Conservation (phyloP, 2,888 invertebrate species). For the Rhabditophanes sp. region DNA sequence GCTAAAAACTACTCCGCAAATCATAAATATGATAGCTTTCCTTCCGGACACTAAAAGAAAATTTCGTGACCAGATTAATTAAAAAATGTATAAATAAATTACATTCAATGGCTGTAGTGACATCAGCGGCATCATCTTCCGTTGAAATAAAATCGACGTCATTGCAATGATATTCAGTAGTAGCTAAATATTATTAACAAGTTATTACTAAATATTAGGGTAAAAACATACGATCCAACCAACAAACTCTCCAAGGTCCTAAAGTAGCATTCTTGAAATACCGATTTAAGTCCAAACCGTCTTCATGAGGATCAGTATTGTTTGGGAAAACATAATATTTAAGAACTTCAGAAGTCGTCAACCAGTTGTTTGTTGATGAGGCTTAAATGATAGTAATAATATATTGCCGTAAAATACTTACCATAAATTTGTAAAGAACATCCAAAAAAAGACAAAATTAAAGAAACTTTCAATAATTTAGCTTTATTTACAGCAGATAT, state of each 20-base stretch:
- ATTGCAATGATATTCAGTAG: constrained; percentile 28
- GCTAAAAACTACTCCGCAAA: constrained; percentile 20
- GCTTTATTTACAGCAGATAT: too few relatives aligned
- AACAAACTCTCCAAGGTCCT: constrained; percentile 42
- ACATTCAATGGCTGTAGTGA: constrained; percentile 40
- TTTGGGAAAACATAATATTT: constrained; percentile 39
- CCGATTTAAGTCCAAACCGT: constrained; percentile 9
- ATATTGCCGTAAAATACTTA: constrained; percentile 9
- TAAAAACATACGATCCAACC: constrained; percentile 33
- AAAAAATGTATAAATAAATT: constrained; percentile 5
- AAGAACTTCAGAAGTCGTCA: constrained; percentile 42
- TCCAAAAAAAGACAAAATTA: constrained; percentile 18
- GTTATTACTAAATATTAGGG: not conserved
- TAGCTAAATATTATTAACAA: constrained; percentile 16
- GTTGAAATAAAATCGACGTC: constrained; percentile 21
- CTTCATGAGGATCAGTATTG: constrained; percentile 19
- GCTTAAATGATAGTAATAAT: constrained; percentile 13
- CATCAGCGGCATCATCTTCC: constrained; percentile 38
- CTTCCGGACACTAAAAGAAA: constrained; percentile 31
- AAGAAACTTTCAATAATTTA: not conserved
- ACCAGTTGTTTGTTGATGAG: constrained; percentile 37
- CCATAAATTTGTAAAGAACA: constrained; percentile 24
- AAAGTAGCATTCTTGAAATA: constrained; percentile 40
- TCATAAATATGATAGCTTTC: constrained; percentile 27
- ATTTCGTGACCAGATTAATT: not conserved